Percentiles rank a stretch among this genome's conserved stretches.
Evolutionary conservation across 2,888 invertebrate species (phyloP).

Genomic region (Lepeophtheirus nordmannii): DNA sequence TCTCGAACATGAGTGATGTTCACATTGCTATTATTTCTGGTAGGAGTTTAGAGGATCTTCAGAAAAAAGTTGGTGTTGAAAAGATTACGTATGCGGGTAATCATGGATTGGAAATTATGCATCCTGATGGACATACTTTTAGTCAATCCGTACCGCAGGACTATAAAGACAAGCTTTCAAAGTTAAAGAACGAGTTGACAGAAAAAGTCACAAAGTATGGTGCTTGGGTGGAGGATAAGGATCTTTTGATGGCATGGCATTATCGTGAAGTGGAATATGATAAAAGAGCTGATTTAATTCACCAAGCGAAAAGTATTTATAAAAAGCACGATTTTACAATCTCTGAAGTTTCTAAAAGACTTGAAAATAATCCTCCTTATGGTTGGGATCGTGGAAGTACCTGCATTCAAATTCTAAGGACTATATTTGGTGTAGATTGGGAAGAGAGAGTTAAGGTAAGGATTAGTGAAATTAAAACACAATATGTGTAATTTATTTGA

Average conservation of each 20-base stretch:
- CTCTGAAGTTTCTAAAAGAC: conserved; percentile 18
- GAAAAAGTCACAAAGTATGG: conserved; percentile 60
- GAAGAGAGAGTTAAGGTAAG: conserved; percentile 24
- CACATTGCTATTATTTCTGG: conserved; percentile 70
- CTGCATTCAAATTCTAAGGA: conserved; percentile 15
- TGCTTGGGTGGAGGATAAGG: conserved; percentile 83
- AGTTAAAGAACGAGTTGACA: conserved; percentile 49
- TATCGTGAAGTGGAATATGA: conserved; percentile 63
- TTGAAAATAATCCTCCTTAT: conserved; percentile 21
- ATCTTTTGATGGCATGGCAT: conserved; percentile 68
- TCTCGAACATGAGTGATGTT: conserved; percentile 68
- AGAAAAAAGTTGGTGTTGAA: conserved; percentile 66
- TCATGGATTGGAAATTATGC: conserved; percentile 71
- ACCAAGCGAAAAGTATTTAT: conserved; percentile 55
- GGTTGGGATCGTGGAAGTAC: conserved; percentile 20
- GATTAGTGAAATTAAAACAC: neutral
- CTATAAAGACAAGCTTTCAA: conserved; percentile 29
- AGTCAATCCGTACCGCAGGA: conserved; percentile 74
- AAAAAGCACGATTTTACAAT: conserved; percentile 40
- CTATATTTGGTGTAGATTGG: conserved; percentile 24
- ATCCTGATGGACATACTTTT: conserved; percentile 76
- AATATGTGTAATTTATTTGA: no score
- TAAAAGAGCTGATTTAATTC: conserved; percentile 49
- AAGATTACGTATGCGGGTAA: conserved; percentile 80
- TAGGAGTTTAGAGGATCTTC: conserved; percentile 18